phyloP scores from a whole-genome alignment of 2,797 vertebrate species.

The Girardinus metallicus region DNA sequence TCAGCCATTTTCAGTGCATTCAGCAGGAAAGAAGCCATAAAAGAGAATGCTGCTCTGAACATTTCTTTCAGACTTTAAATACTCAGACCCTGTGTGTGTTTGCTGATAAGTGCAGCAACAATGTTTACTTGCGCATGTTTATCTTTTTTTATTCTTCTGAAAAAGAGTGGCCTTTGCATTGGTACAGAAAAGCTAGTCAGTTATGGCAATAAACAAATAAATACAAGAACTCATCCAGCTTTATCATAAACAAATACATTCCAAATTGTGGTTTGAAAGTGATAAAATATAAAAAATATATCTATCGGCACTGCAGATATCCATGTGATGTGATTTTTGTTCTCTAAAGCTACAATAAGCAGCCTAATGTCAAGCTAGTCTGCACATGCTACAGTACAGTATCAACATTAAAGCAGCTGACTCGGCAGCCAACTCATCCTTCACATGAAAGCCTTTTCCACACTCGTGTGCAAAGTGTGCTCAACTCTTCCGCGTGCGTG shows the following conservation, averaged over 20 bases:
- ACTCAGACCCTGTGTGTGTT: slow-evolving; percentile 41
- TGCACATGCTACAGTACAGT: slow-evolving; percentile 13
- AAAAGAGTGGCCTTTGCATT: slow-evolving; percentile 20
- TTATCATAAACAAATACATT: neutral
- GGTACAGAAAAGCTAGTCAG: slow-evolving; percentile 10
- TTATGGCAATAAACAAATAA: slow-evolving; percentile 30
- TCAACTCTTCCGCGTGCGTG: slow-evolving; percentile 15
- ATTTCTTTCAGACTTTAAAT: slow-evolving; percentile 39
- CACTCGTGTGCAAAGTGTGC: slow-evolving; percentile 36
- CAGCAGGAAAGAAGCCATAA: slow-evolving; percentile 30
- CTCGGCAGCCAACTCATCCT: slow-evolving; percentile 20
- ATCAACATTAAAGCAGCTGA: slow-evolving; percentile 23
- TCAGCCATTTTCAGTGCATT: slow-evolving; percentile 43
- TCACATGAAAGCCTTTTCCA: slow-evolving; percentile 52
- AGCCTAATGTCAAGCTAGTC: slow-evolving; percentile 19
- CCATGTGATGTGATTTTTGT: neutral
- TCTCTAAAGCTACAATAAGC: neutral
- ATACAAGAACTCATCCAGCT: neutral
- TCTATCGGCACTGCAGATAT: neutral
- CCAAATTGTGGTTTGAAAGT: neutral
- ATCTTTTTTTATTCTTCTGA: slow-evolving; percentile 43
- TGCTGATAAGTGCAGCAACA: slow-evolving; percentile 53
- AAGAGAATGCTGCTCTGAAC: slow-evolving; percentile 24
- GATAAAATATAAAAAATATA: neutral
- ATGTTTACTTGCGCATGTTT: slow-evolving; percentile 33